These are phyloP conservation scores for Thelaira solivaga DNA, from an alignment of 2,888 invertebrate genomes.

Conservation along the genomic window DNA sequence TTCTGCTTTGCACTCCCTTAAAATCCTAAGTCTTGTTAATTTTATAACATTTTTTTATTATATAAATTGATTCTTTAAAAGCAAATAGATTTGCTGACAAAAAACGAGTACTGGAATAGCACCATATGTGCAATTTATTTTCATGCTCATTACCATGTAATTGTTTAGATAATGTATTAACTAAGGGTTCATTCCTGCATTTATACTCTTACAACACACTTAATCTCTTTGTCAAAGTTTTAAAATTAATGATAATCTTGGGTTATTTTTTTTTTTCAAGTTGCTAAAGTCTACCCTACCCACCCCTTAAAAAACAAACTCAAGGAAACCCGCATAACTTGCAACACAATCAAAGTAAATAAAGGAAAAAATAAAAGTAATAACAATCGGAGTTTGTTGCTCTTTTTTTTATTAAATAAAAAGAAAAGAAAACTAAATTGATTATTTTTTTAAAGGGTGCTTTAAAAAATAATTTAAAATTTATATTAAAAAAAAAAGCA, in stretches of 20 bases:
- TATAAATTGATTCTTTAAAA: too few species aligned
- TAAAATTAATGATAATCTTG: constrained; percentile 25
- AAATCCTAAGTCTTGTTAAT: too few species aligned
- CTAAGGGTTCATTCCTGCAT: constrained; percentile 9
- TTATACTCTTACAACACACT: constrained; percentile 19
- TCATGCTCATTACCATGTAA: constrained; percentile 56
- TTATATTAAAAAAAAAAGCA: too few species aligned
- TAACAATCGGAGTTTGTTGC: constrained; percentile 19
- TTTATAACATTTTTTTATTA: too few species aligned
- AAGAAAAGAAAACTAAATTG: constrained; percentile 12
- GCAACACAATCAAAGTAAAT: constrained; percentile 24
- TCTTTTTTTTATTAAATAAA: too few species aligned
- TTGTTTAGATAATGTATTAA: constrained; percentile 37
- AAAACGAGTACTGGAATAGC: background rate
- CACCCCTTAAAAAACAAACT: constrained; percentile 14
- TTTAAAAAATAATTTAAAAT: too few species aligned
- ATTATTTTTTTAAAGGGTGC: constrained; percentile 13
- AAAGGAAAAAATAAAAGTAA: background rate
- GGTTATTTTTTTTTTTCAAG: too few species aligned
- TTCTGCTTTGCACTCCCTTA: too few species aligned
- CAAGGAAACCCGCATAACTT: constrained; percentile 43
- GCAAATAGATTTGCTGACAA: too few species aligned
- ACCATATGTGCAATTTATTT: constrained; percentile 46
- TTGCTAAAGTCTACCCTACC: background rate
- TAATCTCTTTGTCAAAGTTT: constrained; percentile 35